Base-by-base conservation (phyloP, 2,797 vertebrate genomes). In the Squalus acanthias region DNA sequence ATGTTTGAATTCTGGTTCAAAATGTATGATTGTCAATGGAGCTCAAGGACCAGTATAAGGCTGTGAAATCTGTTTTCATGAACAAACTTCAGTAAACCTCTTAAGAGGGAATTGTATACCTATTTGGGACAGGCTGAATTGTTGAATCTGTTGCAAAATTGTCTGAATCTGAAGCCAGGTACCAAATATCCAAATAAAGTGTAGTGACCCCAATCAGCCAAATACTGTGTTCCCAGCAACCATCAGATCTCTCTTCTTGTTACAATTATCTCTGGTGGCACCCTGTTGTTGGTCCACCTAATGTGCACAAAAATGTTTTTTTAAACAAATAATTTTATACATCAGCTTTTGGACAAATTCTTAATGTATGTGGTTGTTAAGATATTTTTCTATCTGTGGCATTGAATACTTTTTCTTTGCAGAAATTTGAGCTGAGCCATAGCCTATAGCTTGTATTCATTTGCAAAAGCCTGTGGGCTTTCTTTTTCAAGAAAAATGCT, bases 401-500 rank as follows among this genome's bases (percentile, higher is more conserved):
- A 39, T 39, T 5, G 12, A 63, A 15, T 33, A 57, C 9, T 33
- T 67, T 20, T 82, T 39, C 39, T 13, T 22, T 65, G 15, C 15
- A 46, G 33, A 15, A 24, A 67, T 93, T 22, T 93, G 63, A 67
- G 33, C n/a, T 46, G n/a, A 85, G 5, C 6, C 5, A 50, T 22
- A 20, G 5, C 60, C 39, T 7, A 20, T 82, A 82, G n/a, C n/a
- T 65, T 93, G 17, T 67, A 22, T 65, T 65, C 20, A 67, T 46
- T 67, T 67, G 33, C 91, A 93, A 67, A 67, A 39, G 2, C n/a
- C 33, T 12, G 65, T 85, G 22, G 17, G 17, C 7, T 67, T 67
- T 93, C n/a, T 39, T 65, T 13, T 91, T n/a, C 60, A 93, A 67
- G 33, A 93, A 93, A 22, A 93, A 39, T 67, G 63, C 91, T 93